phyloP scores from a whole-genome alignment of 2,113 vertebrate species.

The Porphyrio hochstetteri region DNA sequence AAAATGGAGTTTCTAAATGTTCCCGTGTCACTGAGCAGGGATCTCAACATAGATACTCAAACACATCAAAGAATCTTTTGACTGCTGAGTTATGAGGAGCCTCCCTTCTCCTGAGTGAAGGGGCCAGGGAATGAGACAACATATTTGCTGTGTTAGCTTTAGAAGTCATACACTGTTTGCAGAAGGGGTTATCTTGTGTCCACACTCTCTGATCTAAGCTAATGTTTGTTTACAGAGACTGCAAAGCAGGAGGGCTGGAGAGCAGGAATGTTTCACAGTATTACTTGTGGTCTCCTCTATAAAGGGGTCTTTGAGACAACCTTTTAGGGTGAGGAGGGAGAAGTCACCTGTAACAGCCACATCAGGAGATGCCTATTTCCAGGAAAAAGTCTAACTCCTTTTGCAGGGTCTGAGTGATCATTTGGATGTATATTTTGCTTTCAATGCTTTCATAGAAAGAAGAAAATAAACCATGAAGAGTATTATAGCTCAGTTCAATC shows the following conservation, averaged over 20 bases:
- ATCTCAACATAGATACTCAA: background rate
- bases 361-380: constrained; percentile 31
- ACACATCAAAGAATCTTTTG: constrained; percentile 71
- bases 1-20: background rate
- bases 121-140: constrained; percentile 6
- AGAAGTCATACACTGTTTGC: constrained; percentile 60
- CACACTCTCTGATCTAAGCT: constrained; percentile 62
- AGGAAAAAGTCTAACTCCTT: background rate
- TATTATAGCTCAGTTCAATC: constrained; percentile 3
- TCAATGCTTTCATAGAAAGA: constrained; percentile 1
- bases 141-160: constrained; percentile 62
- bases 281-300: constrained; percentile 25
- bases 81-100: constrained; percentile 37
- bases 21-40: constrained; percentile 27
- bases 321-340: background rate
- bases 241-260: constrained; percentile 44
- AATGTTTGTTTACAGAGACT: constrained; percentile 61
- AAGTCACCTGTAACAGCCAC: constrained; percentile 23
- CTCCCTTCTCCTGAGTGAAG: background rate
- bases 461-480: constrained; percentile 20
- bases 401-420: background rate
- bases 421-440: background rate
- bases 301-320: constrained; percentile 34
- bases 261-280: constrained; percentile 36
- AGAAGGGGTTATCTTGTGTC: constrained; percentile 71